Conservation (phyloP, 2,113 vertebrate species). For the Ochotona princeps region DNA sequence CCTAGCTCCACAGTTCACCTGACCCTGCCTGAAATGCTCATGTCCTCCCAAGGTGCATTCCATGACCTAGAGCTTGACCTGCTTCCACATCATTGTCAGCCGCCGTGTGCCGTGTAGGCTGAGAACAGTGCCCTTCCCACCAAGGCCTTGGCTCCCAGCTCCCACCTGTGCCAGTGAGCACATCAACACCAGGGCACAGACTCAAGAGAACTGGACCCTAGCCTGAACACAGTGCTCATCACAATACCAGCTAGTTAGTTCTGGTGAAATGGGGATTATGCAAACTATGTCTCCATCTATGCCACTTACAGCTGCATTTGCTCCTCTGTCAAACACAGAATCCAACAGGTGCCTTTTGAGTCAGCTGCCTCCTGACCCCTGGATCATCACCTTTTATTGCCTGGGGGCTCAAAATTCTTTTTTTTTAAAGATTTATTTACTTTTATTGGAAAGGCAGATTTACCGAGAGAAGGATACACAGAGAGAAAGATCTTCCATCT, state of each 20-base stretch:
- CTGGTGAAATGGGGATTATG: too few species aligned
- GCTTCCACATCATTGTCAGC: rapidly evolving
- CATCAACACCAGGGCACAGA: too few species aligned
- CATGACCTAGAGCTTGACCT: background rate
- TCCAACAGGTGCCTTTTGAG: rapidly evolving
- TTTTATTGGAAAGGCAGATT: too few species aligned
- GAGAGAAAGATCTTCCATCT: too few species aligned
- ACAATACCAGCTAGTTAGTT: background rate
- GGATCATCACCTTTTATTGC: rapidly evolving
- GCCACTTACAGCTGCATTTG: background rate
- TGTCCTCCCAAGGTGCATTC: background rate
- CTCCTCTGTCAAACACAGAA: background rate
- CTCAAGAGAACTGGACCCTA: background rate
- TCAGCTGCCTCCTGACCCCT: background rate
- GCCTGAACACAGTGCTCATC: background rate
- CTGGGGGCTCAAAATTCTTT: background rate
- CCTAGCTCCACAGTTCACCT: background rate
- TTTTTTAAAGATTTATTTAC: background rate
- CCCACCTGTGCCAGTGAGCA: background rate
- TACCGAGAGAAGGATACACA: too few species aligned
- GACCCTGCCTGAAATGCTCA: background rate
- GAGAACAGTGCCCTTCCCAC: background rate
- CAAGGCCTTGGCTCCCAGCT: background rate
- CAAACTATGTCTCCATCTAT: rapidly evolving
- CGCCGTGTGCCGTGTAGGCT: too few species aligned